Evolutionary conservation across 2,888 invertebrate species (phyloP).

Genomic region (Chaetogeoica ovagalla): DNA sequence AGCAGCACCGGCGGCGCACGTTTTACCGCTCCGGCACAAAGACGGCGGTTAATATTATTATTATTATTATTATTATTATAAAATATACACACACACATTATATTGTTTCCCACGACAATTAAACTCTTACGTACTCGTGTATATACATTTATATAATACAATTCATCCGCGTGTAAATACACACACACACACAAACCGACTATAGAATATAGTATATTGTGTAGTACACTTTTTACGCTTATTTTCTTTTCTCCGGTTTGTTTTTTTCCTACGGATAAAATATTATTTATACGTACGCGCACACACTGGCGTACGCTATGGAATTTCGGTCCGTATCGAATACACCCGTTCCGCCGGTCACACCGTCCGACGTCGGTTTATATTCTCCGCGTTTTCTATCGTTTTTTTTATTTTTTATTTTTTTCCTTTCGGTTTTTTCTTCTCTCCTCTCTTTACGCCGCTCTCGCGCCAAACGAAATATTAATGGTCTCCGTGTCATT

Average conservation of each 20-base stretch:
- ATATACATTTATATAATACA: too few relatives aligned
- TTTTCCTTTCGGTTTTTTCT: too few relatives aligned
- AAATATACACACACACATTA: background rate
- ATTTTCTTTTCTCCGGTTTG: too few relatives aligned
- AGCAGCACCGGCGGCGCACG: too few relatives aligned
- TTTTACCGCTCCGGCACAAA: conserved; percentile 3
- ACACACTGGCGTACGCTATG: background rate
- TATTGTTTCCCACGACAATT: conserved; percentile 46
- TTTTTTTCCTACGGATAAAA: conserved; percentile 31
- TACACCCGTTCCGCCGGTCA: background rate
- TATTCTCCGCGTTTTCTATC: too few relatives aligned
- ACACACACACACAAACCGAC: background rate
- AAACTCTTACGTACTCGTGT: conserved; percentile 2
- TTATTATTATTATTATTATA: too few relatives aligned
- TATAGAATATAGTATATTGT: too few relatives aligned
- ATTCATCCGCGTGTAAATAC: conserved; percentile 32
- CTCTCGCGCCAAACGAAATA: conserved; percentile 12
- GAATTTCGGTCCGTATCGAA: conserved; percentile 31
- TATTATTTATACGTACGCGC: background rate
- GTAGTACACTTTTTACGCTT: too few relatives aligned
- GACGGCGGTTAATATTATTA: background rate
- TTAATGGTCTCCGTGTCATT: conserved; percentile 47
- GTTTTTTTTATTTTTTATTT: background rate
- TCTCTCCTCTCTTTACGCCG: too few relatives aligned
- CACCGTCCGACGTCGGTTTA: too few relatives aligned